Base-by-base conservation (phyloP, 2,113 vertebrate genomes). In the Nematolebias whitei region DNA sequence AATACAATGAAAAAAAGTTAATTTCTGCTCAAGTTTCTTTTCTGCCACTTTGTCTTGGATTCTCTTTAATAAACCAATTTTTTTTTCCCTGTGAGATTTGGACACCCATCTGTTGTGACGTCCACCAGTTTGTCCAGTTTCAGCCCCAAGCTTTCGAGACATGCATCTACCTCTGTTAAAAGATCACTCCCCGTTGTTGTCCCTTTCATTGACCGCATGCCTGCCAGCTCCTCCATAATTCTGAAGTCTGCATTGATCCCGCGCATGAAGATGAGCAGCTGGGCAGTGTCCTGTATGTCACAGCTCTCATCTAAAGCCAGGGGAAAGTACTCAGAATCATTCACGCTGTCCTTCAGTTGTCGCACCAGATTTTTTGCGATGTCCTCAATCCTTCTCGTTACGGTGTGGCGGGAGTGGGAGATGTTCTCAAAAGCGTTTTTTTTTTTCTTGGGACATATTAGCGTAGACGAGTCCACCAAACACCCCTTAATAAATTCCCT, bases 111-210 rank as follows among this genome's bases (percentile, higher is more conserved):
- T 0, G 38, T 52, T 50, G 65, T 68, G 0, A 67, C 50, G 55
- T 49, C 15, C 43, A 44, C 44, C 59, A 64, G 39, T 2, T 20
- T 70, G 41, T 71, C 49, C 74, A 54, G 60, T 53, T 65, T 76
- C 29, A 69, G 61, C 48, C 67, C 54, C 0, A 69, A 4, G 10
- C 2, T 69, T 19, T 56, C 58, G 11, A 68, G 13, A 2, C 64
- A 75, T 10, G 39, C 53, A 58, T 53, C 64, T 45, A 69, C 59
- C 20, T 48, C 53, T 1, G 39, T 64, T 39, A 63, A 68, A 2
- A 50, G 10, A 7, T 73, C 44, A 22, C 39, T 52, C 18, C 57
- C 67, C 0, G 38, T 59, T 15, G 23, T n/a, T n/a, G n/a, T n/a
- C n/a, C n/a, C n/a, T n/a, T n/a, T n/a, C n/a, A n/a, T n/a, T n/a